These are phyloP conservation scores for Euthynnus affinis DNA, from an alignment of 2,797 vertebrate species.

Conservation along the genomic window DNA sequence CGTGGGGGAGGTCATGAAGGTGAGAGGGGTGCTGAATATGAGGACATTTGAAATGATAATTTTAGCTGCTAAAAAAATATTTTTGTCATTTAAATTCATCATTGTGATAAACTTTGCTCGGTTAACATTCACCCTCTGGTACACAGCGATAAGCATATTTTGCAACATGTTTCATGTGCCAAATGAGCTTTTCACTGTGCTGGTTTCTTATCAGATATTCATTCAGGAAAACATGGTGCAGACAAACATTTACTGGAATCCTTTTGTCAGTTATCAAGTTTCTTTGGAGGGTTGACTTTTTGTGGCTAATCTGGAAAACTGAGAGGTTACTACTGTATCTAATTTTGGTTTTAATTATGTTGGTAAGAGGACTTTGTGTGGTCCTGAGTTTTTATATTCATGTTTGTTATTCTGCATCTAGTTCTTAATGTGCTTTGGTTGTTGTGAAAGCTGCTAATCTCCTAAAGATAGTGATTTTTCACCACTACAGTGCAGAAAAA, in stretches of 20 bases:
- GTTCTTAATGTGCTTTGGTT: background rate
- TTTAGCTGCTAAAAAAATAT: constrained; percentile 64
- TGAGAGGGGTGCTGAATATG: constrained; percentile 68
- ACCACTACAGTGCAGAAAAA: background rate
- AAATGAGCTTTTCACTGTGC: constrained; percentile 42
- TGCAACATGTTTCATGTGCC: constrained; percentile 31
- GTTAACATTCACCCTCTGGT: constrained; percentile 67
- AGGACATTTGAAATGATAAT: constrained; percentile 82
- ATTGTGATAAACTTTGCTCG: constrained; percentile 69
- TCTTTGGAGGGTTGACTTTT: constrained; percentile 40
- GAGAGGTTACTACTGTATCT: background rate
- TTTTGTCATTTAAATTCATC: constrained; percentile 79
- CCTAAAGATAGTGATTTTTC: background rate
- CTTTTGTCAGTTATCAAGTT: constrained; percentile 37
- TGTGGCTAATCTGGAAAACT: background rate
- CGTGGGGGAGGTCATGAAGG: constrained; percentile 73
- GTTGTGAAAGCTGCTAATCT: constrained; percentile 11
- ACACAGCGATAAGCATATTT: constrained; percentile 60
- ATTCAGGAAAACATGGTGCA: constrained; percentile 10
- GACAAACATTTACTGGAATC: constrained; percentile 28
- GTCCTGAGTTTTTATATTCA: background rate
- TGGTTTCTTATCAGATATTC: constrained; percentile 60
- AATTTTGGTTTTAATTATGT: constrained; percentile 18
- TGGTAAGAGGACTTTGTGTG: background rate
- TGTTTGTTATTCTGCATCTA: background rate